Percentiles rank a stretch among this genome's conserved stretches.
Evolutionary conservation across 2,113 vertebrate genomes (phyloP).

Genomic region (Neogale vison): DNA sequence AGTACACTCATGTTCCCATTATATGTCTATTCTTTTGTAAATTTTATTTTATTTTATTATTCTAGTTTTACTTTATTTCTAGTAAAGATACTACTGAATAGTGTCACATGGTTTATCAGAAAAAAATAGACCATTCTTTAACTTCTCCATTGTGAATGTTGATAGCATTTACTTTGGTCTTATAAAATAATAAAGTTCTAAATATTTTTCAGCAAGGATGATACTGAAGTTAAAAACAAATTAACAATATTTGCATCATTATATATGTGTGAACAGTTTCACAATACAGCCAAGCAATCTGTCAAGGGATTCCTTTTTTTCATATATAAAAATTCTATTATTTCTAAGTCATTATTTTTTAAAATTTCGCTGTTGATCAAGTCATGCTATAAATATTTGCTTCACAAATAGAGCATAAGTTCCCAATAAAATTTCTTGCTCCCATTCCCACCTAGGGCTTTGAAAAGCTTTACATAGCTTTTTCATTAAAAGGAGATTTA

Average conservation of each 20-base stretch:
- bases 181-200: neutral
- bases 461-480: neutral
- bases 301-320: neutral
- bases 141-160: neutral
- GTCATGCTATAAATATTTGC: neutral
- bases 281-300: neutral
- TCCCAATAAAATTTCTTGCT: neutral
- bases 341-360: neutral
- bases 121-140: neutral
- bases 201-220: neutral
- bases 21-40: neutral
- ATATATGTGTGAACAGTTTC: neutral
- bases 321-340: neutral
- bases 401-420: neutral
- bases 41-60: neutral
- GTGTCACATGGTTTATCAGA: neutral
- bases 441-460: neutral
- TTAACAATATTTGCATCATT: neutral
- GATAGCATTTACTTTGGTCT: neutral
- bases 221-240: conserved; percentile 19
- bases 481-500: neutral
- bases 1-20: neutral
- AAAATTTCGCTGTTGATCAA: neutral
- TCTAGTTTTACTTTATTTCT: neutral
- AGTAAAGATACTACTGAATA: neutral